Evolutionary conservation across 1,140 invertebrate species (phyloP), one percentile per base, ranked within the genome.

Genomic region (Globodera rostochiensis): DNA sequence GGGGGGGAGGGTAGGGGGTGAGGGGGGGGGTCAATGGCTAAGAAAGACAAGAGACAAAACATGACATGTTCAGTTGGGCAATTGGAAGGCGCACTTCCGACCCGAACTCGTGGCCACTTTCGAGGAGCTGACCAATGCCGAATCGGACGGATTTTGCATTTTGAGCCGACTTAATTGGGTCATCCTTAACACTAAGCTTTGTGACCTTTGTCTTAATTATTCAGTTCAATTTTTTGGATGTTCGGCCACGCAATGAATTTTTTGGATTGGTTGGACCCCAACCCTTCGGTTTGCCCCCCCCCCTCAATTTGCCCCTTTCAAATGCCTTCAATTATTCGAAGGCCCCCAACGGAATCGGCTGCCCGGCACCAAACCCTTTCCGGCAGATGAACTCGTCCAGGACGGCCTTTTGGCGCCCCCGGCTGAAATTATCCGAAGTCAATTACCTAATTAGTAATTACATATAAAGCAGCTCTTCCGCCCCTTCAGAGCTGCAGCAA

Each of bases 221-320:
- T 25, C 7, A 82, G 81, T 84, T 81, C 73, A 84, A 84, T 57
- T 84, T 84, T 70, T 64, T 84, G 47, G 83, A 84, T 46, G 84
- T 77, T 11, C 64, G 83, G 49, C 83, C 83, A 25, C 66, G 82
- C 19, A 85, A 85, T 53, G 83, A 84, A 45, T 85, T 83, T 49
- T 85, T 85, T 77, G 84, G 84, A n/a, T 60, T 79, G 46, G 49
- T 57, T 67, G 80, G 80, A 45, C 11, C 67, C 36, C 70, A 67
- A n/a, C n/a, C 46, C 25, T 45, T 82, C 13, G 21, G 47, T 69
- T 69, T 81, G 66, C 57, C 25, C 47, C 15, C 79, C 50, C 11
- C 6, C 82, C 4, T 77, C 19, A 11, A 13, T 73, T n/a, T 3
- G 19, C 82, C 19, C 19, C 53, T 46, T 70, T 66, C 74, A 45